Conservation (phyloP, 1,140 invertebrate genomes). For the Aphidius ervi region DNA sequence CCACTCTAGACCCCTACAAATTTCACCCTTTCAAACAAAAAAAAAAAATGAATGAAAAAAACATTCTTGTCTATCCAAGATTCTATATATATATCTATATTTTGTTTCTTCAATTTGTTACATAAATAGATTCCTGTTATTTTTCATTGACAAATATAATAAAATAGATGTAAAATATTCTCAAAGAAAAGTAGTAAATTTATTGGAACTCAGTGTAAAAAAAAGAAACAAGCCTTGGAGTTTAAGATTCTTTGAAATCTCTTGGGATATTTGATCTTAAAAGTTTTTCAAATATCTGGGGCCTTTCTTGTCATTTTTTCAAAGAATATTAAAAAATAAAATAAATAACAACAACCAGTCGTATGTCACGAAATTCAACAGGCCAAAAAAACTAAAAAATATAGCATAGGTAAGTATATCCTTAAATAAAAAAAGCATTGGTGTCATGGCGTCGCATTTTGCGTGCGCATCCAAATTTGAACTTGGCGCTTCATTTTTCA, state of each 20-base stretch:
- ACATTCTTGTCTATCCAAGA: not conserved
- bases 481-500: too few species aligned
- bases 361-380: too few species aligned
- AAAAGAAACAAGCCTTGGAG: not conserved
- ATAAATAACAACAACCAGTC: too few species aligned
- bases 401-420: not conserved
- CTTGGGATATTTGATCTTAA: conserved; percentile 31
- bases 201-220: conserved; percentile 5
- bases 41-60: not conserved
- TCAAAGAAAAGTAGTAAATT: not conserved
- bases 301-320: not conserved
- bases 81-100: not conserved
- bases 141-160: too few species aligned
- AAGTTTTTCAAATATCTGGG: conserved; percentile 27
- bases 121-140: too few species aligned
- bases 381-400: too few species aligned
- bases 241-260: conserved; percentile 24
- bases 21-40: not conserved
- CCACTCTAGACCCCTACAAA: conserved; percentile 4
- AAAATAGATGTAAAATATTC: not conserved
- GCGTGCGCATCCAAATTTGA: too few species aligned
- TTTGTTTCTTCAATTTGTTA: not conserved
- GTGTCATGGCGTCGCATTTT: too few species aligned
- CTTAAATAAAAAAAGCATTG: conserved; percentile 13
- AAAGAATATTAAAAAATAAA: too few species aligned